Base-by-base conservation (phyloP, 2,888 invertebrate species). In the Acanthococcus lagerstroemiae region DNA sequence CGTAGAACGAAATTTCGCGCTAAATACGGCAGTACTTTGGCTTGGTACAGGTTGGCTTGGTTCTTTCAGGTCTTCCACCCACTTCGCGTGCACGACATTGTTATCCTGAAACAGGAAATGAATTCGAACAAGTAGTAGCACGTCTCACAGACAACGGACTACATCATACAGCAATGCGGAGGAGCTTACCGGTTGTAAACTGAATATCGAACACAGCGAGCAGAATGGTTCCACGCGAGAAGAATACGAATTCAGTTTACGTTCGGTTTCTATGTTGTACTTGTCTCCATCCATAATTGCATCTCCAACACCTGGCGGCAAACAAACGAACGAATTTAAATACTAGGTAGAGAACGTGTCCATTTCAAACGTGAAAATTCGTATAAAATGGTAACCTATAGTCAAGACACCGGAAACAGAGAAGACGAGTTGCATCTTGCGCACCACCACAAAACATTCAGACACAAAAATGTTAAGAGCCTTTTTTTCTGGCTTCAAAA, bases 151-250 rank as follows among this genome's bases (percentile, higher is more conserved):
- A 44, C 26, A 56, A 22, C 19, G 12, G 15, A 50, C 24, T 12
- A 12, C 30, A 48, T 4, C 5, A 15, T 27, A 61, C 25, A 30
- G 17, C 27, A 24, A 25, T 25, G 5, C n/a, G 50, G 1, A 56
- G 2, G 21, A 1, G 58, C 45, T 56, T 66, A 72, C 72, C 69
- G 71, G 69, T 52, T 69, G 66, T 12, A 60, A 52, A 55, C 69
- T 74, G 71, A 83, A 82, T 9, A 81, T 76, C 4, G 78, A 76
- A 72, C 84, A 84, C 15, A 84, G 74, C 12, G 80, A 76, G 74
- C 84, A 84, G 70, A 81, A 78, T 0, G 84, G 84, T n/a, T 76
- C 75, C 57, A 77, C 74, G 46, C 75, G 74, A 66, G 81, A 78
- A 75, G 77, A 77, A 65, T 75, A 77, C 60, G 75, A 72, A 72